Evolutionary conservation across 1,140 invertebrate species (phyloP), one percentile per base, ranked within the genome.

Genomic region (Bradynema listronoti): DNA sequence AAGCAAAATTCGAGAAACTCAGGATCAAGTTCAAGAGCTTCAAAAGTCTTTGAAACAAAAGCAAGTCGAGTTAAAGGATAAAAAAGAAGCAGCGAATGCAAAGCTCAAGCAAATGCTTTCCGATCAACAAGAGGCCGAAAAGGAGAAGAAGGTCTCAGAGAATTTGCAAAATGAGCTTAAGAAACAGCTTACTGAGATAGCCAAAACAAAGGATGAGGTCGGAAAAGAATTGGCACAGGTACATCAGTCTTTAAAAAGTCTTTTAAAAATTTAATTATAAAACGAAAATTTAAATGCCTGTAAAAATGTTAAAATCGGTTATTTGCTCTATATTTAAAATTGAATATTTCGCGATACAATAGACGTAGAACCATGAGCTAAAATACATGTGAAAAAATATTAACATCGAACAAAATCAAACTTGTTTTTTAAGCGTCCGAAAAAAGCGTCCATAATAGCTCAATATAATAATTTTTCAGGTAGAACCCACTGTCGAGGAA

Each of bases 1-100:
- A 24, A 89, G 88, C 66, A 99, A 99, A 80, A 99, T 99, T 66
- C 88, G 90, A 0, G 95, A 99, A 81, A 99, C 95, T 29, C 91
- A 99, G 1, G 91, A 96, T 76, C 94, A 99, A 80, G 95, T 99
- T 2, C 93, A 97, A 79, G 93, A 98, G 79, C 90, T 99, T 86
- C 94, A 98, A 75, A 95, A 94, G 80, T 95, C 91, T 65, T 84
- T 99, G 42, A 92, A 91, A 47, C 87, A 96, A 1, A 99, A 99
- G 82, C 89, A 87, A 52, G 85, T 89, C 82, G 91, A 97, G 82
- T 80, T 98, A 33, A 89, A 95, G 84, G 88, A 89, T n/a, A 99
- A 99, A 82, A 97, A 99, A 79, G 89, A 92, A 75, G 90, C 91
- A 9, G 95, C 95, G 22, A 99, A 98, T 82, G 87, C 88, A 0